These are phyloP conservation scores for Cyrtodaria siliqua DNA, from an alignment of 2,888 invertebrate genomes.

Conservation along the genomic window DNA sequence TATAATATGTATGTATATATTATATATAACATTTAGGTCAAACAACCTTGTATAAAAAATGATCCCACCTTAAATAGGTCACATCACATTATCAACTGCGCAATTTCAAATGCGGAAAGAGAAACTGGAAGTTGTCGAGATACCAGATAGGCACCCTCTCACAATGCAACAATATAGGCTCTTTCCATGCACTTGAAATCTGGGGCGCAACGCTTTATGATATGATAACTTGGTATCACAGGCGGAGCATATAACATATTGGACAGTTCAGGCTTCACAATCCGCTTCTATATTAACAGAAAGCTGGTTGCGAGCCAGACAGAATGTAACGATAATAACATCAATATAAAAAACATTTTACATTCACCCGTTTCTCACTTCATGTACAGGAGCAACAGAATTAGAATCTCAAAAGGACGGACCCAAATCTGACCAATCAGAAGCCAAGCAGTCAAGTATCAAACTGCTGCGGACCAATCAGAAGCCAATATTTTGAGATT, in stretches of 20 bases:
- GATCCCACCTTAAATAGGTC: conserved; percentile 36
- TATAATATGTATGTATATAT: not conserved
- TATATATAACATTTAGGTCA: not conserved
- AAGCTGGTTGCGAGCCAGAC: too few species aligned
- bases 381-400: not conserved
- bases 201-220: too few species aligned
- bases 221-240: conserved; percentile 4
- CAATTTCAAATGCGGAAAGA: too few species aligned
- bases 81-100: conserved; percentile 18
- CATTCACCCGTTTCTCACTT: too few species aligned
- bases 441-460: not conserved
- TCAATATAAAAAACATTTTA: too few species aligned
- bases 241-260: conserved; percentile 1
- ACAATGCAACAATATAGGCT: too few species aligned
- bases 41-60: conserved; percentile 33
- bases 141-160: not conserved
- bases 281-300: too few species aligned
- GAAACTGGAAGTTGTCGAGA: not conserved
- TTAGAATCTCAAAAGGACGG: conserved; percentile 2
- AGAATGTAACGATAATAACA: too few species aligned
- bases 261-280: not conserved
- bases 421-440: not conserved
- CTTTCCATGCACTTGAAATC: too few species aligned
- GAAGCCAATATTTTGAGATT: too few species aligned
- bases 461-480: too few species aligned